These are phyloP conservation scores for Sebastes vulpes DNA, from an alignment of 2,797 vertebrate genomes.

Conservation along the genomic window DNA sequence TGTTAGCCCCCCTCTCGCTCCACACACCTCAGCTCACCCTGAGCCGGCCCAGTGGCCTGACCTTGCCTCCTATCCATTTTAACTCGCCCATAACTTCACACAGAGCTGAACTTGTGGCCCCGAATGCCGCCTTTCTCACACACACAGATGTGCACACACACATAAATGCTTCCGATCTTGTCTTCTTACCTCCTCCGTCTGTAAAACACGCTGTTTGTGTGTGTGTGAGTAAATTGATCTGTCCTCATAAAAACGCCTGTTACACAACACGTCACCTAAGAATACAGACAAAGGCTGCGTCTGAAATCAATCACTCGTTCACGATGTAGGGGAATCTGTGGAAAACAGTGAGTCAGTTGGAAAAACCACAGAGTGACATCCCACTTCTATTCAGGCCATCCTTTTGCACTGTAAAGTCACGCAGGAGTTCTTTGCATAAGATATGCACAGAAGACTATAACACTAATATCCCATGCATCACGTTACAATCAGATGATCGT, in stretches of 20 bases:
- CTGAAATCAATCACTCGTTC: slow-evolving; percentile 35
- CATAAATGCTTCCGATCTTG: slow-evolving; percentile 23
- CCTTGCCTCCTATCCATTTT: slow-evolving; percentile 58
- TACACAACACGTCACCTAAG: slow-evolving; percentile 34
- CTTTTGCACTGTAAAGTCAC: background rate
- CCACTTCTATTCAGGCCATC: background rate
- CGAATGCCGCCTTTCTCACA: slow-evolving; percentile 15
- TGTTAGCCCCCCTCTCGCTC: background rate
- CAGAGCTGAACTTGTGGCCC: slow-evolving; percentile 57
- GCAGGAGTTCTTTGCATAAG: background rate
- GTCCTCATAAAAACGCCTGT: slow-evolving; percentile 34
- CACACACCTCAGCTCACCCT: slow-evolving; percentile 50
- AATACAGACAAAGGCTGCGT: background rate
- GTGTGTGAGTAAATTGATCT: slow-evolving; percentile 18
- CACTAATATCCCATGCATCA: no score
- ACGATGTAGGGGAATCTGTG: background rate
- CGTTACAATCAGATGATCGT: no score
- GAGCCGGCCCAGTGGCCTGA: slow-evolving; percentile 48
- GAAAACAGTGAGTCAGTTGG: slow-evolving; percentile 11
- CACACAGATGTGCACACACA: background rate
- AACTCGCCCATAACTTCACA: slow-evolving; percentile 76
- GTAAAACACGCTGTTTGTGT: background rate
- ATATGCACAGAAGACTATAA: background rate
- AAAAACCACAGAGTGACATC: background rate
- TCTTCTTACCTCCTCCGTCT: background rate